Percentiles rank a stretch among this genome's conserved stretches.
Evolutionary conservation across 1,140 invertebrate genomes (phyloP).

Genomic region (Acromyrmex heyeri): DNA sequence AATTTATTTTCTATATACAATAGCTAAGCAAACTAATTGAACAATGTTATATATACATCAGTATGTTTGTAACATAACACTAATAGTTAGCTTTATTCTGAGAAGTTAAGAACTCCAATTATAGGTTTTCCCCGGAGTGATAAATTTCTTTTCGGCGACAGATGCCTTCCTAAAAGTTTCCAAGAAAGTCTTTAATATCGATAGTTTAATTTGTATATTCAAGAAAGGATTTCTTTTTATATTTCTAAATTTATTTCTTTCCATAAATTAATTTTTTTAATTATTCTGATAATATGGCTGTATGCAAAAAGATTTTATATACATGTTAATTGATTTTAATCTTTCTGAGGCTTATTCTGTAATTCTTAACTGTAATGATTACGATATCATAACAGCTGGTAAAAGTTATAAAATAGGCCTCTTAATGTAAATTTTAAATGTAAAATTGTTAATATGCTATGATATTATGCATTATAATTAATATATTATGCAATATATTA

Average conservation of each 20-base stretch:
- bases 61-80: neutral
- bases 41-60: constrained; percentile 1
- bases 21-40: constrained; percentile 2
- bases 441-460: neutral
- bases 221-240: neutral
- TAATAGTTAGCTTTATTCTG: neutral
- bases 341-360: neutral
- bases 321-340: constrained; percentile 6
- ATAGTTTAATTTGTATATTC: too few species aligned
- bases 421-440: neutral
- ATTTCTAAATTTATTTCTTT: neutral
- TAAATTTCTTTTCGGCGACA: neutral
- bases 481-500: too few species aligned
- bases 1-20: constrained; percentile 58
- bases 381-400: too few species aligned
- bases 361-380: too few species aligned
- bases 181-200: neutral
- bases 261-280: neutral
- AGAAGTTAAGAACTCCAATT: neutral
- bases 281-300: neutral
- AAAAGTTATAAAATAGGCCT: too few species aligned
- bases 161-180: constrained; percentile 48
- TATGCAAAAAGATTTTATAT: neutral
- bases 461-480: too few species aligned
- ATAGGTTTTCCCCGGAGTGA: constrained; percentile 38